phyloP scores from a whole-genome alignment of 2,797 vertebrate species.

The Catharus ustulatus region DNA sequence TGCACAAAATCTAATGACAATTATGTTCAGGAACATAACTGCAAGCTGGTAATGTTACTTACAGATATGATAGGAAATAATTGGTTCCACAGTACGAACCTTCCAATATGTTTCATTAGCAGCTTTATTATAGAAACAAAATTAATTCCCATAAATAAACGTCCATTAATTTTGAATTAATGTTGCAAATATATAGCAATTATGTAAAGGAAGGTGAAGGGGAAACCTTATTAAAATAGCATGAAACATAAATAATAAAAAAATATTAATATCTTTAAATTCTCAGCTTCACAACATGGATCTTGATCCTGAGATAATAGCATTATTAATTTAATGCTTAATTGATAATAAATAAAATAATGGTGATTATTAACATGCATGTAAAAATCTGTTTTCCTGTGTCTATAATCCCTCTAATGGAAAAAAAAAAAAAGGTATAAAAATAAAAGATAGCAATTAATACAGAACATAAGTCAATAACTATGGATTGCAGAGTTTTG shows the following conservation, averaged over 20 bases:
- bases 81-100: neutral
- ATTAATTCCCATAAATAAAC: slow-evolving; percentile 41
- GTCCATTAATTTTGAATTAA: slow-evolving; percentile 43
- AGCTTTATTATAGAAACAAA: slow-evolving; percentile 48
- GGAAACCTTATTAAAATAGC: slow-evolving; percentile 43
- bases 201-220: slow-evolving; percentile 43
- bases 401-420: neutral
- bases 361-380: neutral
- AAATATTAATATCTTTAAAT: slow-evolving; percentile 32
- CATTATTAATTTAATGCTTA: slow-evolving; percentile 33
- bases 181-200: slow-evolving; percentile 26
- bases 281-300: neutral
- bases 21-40: neutral
- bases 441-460: neutral
- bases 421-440: neutral
- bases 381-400: neutral
- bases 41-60: neutral
- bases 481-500: neutral
- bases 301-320: slow-evolving; percentile 1
- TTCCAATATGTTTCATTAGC: slow-evolving; percentile 33
- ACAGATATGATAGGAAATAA: slow-evolving; percentile 22
- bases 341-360: slow-evolving; percentile 38
- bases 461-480: neutral
- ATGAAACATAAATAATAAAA: slow-evolving; percentile 25
- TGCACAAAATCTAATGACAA: neutral